phyloP scores from a whole-genome alignment of 2,888 invertebrate genomes.

The Oithona nana region DNA sequence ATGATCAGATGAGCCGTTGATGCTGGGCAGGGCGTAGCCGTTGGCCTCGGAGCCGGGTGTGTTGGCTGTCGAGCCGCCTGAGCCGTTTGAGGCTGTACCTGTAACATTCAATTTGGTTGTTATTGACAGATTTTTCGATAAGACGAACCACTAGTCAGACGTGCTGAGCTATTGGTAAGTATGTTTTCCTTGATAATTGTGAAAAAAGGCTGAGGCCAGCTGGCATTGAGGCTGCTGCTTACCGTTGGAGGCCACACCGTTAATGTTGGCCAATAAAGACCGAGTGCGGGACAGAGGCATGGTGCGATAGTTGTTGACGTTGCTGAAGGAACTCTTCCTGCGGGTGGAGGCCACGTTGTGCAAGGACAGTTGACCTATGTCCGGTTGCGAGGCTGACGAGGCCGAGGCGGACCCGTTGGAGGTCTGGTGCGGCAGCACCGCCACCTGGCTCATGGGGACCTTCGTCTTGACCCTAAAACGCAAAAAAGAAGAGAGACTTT shows the following conservation, averaged over 20 bases:
- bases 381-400: neutral
- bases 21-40: neutral
- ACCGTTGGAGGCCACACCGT: conserved; percentile 25
- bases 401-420: neutral
- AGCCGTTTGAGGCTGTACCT: conserved; percentile 5
- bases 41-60: neutral
- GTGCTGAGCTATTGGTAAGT: too few species aligned
- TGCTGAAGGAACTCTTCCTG: neutral
- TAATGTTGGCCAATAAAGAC: conserved; percentile 29
- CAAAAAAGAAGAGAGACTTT: too few species aligned
- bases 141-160: too few species aligned
- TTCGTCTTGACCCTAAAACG: neutral
- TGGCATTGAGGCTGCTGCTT: too few species aligned
- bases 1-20: neutral
- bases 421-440: neutral
- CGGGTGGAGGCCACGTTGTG: neutral
- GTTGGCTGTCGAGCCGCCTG: conserved; percentile 4
- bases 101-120: too few species aligned
- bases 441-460: neutral
- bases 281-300: conserved; percentile 31
- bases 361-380: neutral
- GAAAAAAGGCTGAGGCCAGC: too few species aligned
- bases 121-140: too few species aligned
- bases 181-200: too few species aligned
- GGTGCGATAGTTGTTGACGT: conserved; percentile 14